A percentile compares a stretch with the other conserved stretches of the same genome.
phyloP scores from a whole-genome alignment of 2,797 vertebrate genomes.

The Pseudomugil gertrudae region DNA sequence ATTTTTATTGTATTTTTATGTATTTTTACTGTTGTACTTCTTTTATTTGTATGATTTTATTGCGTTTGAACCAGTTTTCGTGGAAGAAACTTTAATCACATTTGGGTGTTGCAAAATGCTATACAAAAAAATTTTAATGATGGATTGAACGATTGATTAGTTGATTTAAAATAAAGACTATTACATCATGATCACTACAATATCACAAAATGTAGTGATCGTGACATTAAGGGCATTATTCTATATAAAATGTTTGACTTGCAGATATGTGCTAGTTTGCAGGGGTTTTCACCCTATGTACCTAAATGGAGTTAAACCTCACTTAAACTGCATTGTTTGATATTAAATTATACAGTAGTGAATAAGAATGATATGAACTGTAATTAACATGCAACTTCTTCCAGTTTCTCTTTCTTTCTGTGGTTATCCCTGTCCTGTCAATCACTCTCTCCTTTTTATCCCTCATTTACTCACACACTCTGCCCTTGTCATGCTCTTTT shows the following conservation, averaged over 20 bases:
- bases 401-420: constrained; percentile 15
- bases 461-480: constrained; percentile 49
- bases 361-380: constrained; percentile 56
- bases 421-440: constrained; percentile 9
- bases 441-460: constrained; percentile 11
- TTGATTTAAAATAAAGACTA: not conserved
- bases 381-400: constrained; percentile 53
- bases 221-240: no score
- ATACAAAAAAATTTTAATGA: no score
- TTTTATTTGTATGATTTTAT: no score
- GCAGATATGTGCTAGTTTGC: constrained; percentile 36
- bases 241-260: constrained; percentile 39
- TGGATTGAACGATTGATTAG: no score
- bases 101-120: no score
- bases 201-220: constrained; percentile 18
- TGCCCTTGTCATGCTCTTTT: constrained; percentile 17
- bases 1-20: no score
- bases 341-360: constrained; percentile 60
- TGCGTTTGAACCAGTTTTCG: no score
- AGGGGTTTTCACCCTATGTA: constrained; percentile 23
- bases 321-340: constrained; percentile 50
- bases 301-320: constrained; percentile 31
- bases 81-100: no score
- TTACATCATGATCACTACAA: not conserved
- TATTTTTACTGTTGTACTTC: no score